Base-by-base conservation (phyloP, 2,113 vertebrate genomes). In the Oryzias woworae region DNA sequence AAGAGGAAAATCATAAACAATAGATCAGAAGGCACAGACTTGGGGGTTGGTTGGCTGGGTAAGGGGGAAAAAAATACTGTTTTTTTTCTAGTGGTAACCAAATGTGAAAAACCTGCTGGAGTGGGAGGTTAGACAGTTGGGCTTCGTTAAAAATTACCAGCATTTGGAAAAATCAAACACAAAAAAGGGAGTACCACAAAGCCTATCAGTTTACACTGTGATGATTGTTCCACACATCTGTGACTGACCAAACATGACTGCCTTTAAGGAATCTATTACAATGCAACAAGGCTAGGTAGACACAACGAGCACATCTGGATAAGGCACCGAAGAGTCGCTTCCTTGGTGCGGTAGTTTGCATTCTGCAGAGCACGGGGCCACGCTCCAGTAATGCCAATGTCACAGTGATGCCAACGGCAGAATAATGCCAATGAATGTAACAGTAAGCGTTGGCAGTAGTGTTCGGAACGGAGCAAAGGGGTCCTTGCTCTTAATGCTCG, bases 11-110 rank as follows among this genome's bases (percentile, higher is more conserved):
- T 75, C 60, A 65, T 58, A 63, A 24, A 66, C 55, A 74, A 73
- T 54, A 62, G 64, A 86, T 90, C 79, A 83, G 81, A 90, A 90
- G 89, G 87, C 89, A 89, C 87, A 83, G 81, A 83, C 64, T 79
- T 84, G 81, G 79, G 80, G 81, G 77, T 67, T 68, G 77, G 78
- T 78, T 61, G 68, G 74, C 18, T 14, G 50, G 73, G 60, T 80
- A 36, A 36, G 12, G 12, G 2, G 12, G 12, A 12, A 36, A 36
- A 36, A 36, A 36, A 36, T 0, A 36, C 36, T 36, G 8, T 10
- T 36, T 36, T 36, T 28, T 13, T 36, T 12, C 1, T 36, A 50
- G 77, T 45, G 45, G 52, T 71, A 6, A 46, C 67, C 61, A 83
- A 82, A 85, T 80, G 77, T 77, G 81, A 75, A 83, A 83, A 74